These are phyloP conservation scores for Xylota segnis DNA, from an alignment of 2,888 invertebrate genomes.

Conservation along the genomic window DNA sequence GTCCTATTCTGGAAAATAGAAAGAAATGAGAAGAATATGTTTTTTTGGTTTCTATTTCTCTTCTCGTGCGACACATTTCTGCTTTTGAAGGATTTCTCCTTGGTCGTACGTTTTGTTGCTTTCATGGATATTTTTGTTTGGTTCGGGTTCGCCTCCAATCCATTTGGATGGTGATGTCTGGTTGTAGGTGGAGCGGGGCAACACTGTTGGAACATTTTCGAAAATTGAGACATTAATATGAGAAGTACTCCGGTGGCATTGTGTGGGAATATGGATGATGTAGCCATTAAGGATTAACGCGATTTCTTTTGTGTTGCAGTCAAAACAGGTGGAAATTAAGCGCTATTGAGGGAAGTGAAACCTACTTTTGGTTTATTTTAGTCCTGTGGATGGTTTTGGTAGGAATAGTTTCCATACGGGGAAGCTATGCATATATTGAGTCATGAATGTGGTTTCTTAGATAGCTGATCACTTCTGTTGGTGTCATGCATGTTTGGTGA, in stretches of 20 bases:
- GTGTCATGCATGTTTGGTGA: too few species aligned
- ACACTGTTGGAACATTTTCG: constrained; percentile 63
- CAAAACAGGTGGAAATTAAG: constrained; percentile 63
- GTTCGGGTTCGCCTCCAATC: constrained; percentile 72
- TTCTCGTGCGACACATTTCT: constrained; percentile 82
- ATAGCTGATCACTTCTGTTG: too few species aligned
- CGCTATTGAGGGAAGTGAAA: constrained; percentile 32
- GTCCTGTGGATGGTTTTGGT: too few species aligned
- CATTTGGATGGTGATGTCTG: constrained; percentile 57
- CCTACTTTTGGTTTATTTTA: background rate
- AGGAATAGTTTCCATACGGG: too few species aligned
- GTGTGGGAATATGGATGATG: constrained; percentile 71
- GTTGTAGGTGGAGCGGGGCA: constrained; percentile 45
- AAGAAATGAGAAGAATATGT: constrained; percentile 68
- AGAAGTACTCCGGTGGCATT: constrained; percentile 65
- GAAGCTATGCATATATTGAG: too few species aligned
- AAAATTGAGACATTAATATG: constrained; percentile 77
- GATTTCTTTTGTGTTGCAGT: constrained; percentile 57
- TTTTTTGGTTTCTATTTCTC: constrained; percentile 79
- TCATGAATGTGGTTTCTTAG: too few species aligned
- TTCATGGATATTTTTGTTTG: constrained; percentile 75
- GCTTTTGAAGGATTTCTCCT: constrained; percentile 80
- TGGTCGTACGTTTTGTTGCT: constrained; percentile 54
- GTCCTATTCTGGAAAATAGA: constrained; percentile 53
- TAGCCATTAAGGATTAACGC: constrained; percentile 71